Base-by-base conservation (phyloP, 2,888 invertebrate genomes). In the Incurvaria masculella region DNA sequence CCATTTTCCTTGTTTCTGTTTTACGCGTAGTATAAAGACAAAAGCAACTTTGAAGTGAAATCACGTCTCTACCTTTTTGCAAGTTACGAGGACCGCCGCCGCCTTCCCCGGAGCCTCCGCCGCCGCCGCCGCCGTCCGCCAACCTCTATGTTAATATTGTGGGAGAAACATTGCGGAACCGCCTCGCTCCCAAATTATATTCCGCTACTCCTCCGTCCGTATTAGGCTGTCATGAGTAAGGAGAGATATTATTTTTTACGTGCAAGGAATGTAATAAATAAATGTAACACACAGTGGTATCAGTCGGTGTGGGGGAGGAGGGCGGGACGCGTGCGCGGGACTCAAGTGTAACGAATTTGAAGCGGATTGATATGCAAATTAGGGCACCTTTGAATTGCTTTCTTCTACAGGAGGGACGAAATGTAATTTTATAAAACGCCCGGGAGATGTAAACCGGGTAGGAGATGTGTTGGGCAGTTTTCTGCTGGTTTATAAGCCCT, bases 31-130 rank as follows among this genome's bases (percentile, higher is more conserved):
- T 71, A 74, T 78, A 76, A 76, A 78, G 76, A 78, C 78, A 78
- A 78, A 78, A 76, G 71, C 70, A 72, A 76, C 76, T 78, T 78
- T 76, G 78, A 76, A 78, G 76, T 78, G 72, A 78, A 78, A 78
- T 78, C 78, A 78, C 78, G 78, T 33, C 33, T 33, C 33, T 78
- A 78, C 74, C 76, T 78, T 78, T 78, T 78, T 78, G 76, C 76
- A 78, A 78, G 76, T 78, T 76, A 78, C 71, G 71, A 75, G 69
- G 75, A 74, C 74, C 71, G 73, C 74, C 73, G 75, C 71, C 76
- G 74, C 75, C 72, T 73, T 69, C 71, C 70, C 11, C 33, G 6
- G 11, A 3, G 75, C 73, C 71, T 73, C 74, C 73, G 75, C 71
- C 76, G 73, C 76, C 72, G 72, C 70, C 71, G 11, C 23, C 5